Evolutionary conservation across 2,113 vertebrate genomes (phyloP).

Genomic region (Talpa occidentalis): DNA sequence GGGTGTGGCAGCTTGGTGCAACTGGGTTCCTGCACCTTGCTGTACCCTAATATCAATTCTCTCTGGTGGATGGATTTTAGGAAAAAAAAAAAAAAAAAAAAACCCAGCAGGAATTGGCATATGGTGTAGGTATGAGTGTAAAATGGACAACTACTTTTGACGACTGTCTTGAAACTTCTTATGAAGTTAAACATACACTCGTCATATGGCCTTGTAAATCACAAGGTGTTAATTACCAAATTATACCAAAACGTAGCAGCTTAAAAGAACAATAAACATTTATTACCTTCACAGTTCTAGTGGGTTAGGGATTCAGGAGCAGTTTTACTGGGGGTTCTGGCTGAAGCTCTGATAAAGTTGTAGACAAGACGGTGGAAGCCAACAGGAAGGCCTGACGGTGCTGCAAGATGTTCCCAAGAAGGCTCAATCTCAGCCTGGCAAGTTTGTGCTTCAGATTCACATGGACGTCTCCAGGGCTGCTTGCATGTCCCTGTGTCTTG

Average conservation of each 20-base stretch:
- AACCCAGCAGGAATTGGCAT: background rate
- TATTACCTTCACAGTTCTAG: background rate
- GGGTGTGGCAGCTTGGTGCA: background rate
- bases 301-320: background rate
- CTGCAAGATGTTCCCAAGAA: background rate
- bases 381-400: background rate
- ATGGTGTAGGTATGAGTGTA: background rate
- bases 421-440: background rate
- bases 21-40: background rate
- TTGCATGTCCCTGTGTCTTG: background rate
- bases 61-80: background rate
- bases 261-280: background rate
- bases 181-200: background rate
- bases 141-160: slow-evolving; percentile 13
- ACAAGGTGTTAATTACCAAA: no score
- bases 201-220: background rate
- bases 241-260: background rate
- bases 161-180: background rate
- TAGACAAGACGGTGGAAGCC: background rate
- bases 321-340: background rate
- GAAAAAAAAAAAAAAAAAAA: slow-evolving; percentile 17
- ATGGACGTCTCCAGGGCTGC: background rate
- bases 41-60: background rate
- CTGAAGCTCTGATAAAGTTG: background rate
- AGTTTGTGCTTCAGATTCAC: background rate